Percentiles rank a stretch among this genome's conserved stretches.
Evolutionary conservation across 2,797 vertebrate genomes (phyloP).

Genomic region (Crocidura indochinensis): DNA sequence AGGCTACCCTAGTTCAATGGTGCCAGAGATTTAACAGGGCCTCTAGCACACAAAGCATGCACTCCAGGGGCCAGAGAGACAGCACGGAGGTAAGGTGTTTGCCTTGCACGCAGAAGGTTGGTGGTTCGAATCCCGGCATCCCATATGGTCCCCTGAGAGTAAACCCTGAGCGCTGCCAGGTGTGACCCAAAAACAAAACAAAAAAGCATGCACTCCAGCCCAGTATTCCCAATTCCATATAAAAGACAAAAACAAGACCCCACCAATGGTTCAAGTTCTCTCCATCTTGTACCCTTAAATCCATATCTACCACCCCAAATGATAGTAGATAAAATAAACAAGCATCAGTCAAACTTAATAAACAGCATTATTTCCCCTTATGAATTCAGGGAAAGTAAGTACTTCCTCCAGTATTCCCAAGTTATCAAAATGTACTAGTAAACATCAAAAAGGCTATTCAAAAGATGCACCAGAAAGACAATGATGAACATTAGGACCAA

Average conservation of each 20-base stretch:
- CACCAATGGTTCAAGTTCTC: neutral
- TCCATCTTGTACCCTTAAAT: neutral
- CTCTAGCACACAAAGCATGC: no score
- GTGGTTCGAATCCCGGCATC: no score
- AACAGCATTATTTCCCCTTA: neutral
- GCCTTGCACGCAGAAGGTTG: no score
- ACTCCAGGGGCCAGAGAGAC: neutral
- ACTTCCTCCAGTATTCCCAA: neutral
- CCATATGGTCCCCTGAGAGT: no score
- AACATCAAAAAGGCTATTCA: constrained; percentile 53
- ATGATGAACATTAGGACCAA: constrained; percentile 26
- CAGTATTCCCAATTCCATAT: neutral
- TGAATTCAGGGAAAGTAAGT: neutral
- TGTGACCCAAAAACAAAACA: no score
- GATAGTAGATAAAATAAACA: neutral
- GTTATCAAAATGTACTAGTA: constrained; percentile 32
- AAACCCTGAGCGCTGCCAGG: no score
- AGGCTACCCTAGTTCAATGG: no score
- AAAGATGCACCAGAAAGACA: neutral
- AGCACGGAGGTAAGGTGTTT: no score
- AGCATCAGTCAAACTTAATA: neutral
- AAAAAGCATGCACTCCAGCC: neutral
- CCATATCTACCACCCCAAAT: neutral
- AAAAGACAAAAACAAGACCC: neutral
- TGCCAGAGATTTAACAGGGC: no score